Conservation (phyloP, 92 coral and sea anemone species). For the Siderastrea siderea region DNA sequence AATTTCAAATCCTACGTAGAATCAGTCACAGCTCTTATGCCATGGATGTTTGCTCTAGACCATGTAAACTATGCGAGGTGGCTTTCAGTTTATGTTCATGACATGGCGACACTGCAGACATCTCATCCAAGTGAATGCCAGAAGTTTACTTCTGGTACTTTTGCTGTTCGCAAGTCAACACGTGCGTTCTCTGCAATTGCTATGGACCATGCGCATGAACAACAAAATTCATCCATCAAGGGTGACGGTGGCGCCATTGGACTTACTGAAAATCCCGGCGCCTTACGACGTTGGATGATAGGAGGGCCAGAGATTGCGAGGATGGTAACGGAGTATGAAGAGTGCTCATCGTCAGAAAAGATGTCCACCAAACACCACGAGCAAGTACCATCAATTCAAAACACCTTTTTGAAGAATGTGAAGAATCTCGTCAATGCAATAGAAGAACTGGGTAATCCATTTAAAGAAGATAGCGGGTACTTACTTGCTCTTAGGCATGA, state of each 20-base stretch:
- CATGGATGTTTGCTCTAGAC: constrained; percentile 77
- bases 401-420: constrained; percentile 28
- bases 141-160: constrained; percentile 68
- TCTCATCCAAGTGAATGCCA: constrained; percentile 61
- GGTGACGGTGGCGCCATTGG: constrained; percentile 82
- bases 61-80: constrained; percentile 71
- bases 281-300: constrained; percentile 49
- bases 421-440: constrained; percentile 13
- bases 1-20: constrained; percentile 33
- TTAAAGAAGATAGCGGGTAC: constrained; percentile 11
- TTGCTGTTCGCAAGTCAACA: constrained; percentile 69
- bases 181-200: constrained; percentile 71
- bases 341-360: neutral
- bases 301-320: constrained; percentile 51
- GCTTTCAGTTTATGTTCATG: constrained; percentile 75
- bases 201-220: constrained; percentile 75
- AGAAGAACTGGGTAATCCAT: constrained; percentile 39
- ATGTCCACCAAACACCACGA: constrained; percentile 51
- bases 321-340: constrained; percentile 29
- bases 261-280: constrained; percentile 59
- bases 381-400: constrained; percentile 34
- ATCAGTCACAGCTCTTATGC: constrained; percentile 42
- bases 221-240: constrained; percentile 70
- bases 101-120: constrained; percentile 52
- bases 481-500: constrained; percentile 28